These are phyloP conservation scores for Cochlearius cochlearius DNA, from an alignment of 2,113 vertebrate genomes.

Conservation along the genomic window DNA sequence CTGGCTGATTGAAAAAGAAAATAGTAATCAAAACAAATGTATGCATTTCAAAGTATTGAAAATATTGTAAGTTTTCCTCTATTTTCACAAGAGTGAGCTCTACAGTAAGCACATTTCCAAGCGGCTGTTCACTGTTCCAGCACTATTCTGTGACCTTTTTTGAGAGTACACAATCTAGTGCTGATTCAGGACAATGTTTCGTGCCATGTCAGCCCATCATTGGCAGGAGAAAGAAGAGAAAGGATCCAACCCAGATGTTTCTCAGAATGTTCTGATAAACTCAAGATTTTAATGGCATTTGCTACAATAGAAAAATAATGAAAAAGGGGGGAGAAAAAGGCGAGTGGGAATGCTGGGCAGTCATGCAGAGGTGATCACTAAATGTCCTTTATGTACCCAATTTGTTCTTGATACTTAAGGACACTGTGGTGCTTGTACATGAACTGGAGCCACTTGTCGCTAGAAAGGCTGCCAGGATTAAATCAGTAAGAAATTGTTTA, in stretches of 20 bases:
- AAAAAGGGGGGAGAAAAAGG: neutral
- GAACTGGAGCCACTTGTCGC: conserved; percentile 61
- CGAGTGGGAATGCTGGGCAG: conserved; percentile 4
- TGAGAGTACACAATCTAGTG: conserved; percentile 39
- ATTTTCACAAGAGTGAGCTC: neutral
- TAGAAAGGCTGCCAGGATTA: conserved; percentile 65
- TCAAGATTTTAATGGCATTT: conserved; percentile 46
- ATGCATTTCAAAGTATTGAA: neutral
- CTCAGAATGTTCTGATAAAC: conserved; percentile 44
- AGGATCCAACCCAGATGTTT: conserved; percentile 12
- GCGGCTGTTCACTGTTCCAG: neutral
- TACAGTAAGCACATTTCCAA: neutral
- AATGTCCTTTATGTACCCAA: conserved; percentile 44
- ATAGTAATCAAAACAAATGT: neutral
- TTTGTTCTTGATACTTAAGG: conserved; percentile 66
- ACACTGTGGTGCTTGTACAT: conserved; percentile 60
- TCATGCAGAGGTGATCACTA: conserved; percentile 57
- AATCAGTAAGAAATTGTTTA: conserved; percentile 75
- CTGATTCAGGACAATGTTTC: conserved; percentile 31
- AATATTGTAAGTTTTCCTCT: neutral
- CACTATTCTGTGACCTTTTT: conserved; percentile 42
- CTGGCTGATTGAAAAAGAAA: neutral
- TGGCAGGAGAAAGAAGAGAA: conserved; percentile 48
- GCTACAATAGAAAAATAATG: conserved; percentile 33
- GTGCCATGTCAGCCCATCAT: conserved; percentile 15